These are phyloP conservation scores for Drosophila mulleri DNA, from an alignment of 2,888 invertebrate species.

Conservation along the genomic window DNA sequence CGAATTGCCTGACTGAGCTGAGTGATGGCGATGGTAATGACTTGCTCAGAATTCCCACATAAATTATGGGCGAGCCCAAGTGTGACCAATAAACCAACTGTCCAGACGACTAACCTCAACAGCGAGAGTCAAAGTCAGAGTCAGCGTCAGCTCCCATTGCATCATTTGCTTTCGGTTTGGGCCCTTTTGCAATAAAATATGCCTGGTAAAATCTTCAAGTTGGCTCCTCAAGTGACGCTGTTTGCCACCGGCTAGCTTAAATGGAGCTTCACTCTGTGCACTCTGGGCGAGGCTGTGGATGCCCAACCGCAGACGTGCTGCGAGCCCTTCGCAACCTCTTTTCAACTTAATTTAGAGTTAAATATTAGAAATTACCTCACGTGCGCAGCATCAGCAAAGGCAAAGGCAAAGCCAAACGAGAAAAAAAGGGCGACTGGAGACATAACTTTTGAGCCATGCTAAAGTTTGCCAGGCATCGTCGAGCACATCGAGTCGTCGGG, in stretches of 20 bases:
- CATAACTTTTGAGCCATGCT: constrained; percentile 78
- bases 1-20: constrained; percentile 61
- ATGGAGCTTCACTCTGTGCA: not conserved
- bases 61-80: constrained; percentile 83
- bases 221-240: constrained; percentile 40
- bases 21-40: constrained; percentile 74
- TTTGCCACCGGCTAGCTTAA: constrained; percentile 22
- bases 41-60: constrained; percentile 80
- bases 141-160: constrained; percentile 23
- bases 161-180: constrained; percentile 35
- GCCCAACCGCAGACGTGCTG: constrained; percentile 57
- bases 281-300: not conserved
- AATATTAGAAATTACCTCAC: constrained; percentile 82
- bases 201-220: constrained; percentile 78
- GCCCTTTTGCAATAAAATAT: constrained; percentile 81
- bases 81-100: constrained; percentile 83
- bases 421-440: constrained; percentile 26
- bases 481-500: constrained; percentile 8
- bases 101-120: constrained; percentile 64
- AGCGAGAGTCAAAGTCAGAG: constrained; percentile 3
- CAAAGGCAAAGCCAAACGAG: not conserved
- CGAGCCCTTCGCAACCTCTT: constrained; percentile 44
- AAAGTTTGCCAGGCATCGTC: constrained; percentile 51
- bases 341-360: constrained; percentile 78
- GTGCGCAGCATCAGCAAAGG: constrained; percentile 57